These are phyloP conservation scores for Alca torda DNA, from an alignment of 2,797 vertebrate species.

Conservation along the genomic window DNA sequence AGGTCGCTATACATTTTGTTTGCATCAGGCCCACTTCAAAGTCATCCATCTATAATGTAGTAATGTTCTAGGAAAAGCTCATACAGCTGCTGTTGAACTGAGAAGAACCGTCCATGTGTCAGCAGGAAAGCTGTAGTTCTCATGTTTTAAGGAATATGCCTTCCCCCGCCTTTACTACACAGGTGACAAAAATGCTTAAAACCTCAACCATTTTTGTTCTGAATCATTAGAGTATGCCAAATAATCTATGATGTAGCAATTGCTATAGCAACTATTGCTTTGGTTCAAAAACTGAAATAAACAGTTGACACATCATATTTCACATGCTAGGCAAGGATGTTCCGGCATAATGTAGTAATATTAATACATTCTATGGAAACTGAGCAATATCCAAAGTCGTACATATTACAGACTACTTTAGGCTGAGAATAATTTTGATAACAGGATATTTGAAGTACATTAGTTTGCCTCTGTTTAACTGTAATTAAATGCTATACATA, in stretches of 20 bases:
- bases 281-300: background rate
- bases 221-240: background rate
- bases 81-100: background rate
- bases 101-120: background rate
- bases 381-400: background rate
- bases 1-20: background rate
- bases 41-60: background rate
- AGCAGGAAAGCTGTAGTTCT: background rate
- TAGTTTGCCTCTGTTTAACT: background rate
- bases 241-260: background rate
- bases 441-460: background rate
- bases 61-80: background rate
- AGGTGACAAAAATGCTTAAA: slow-evolving; percentile 4
- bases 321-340: background rate
- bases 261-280: background rate
- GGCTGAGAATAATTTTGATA: background rate
- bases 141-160: background rate
- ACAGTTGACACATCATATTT: background rate
- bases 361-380: background rate
- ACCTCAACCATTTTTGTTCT: background rate
- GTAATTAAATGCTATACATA: background rate
- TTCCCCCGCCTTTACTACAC: background rate
- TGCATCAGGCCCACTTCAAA: background rate
- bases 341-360: background rate
- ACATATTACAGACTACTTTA: background rate